A percentile compares a stretch with the other conserved stretches of the same genome.
These are phyloP conservation scores for Atta texana DNA, from an alignment of 1,140 invertebrate species.

Conservation along the genomic window DNA sequence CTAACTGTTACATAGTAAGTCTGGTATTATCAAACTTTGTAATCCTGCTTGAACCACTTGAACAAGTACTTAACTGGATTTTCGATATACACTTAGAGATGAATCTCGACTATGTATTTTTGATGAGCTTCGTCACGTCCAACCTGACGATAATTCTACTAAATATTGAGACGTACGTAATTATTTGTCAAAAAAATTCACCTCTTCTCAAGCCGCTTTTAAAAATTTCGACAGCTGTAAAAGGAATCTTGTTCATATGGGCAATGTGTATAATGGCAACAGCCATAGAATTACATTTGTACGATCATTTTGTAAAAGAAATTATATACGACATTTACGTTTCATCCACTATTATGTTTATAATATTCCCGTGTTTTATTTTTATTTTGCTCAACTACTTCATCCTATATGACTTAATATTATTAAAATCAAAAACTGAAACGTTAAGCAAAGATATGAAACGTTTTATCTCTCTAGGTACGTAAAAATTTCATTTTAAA, in stretches of 20 bases:
- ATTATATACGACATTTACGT: slow-evolving; percentile 76
- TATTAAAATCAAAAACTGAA: slow-evolving; percentile 61
- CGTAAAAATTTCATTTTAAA: slow-evolving; percentile 40
- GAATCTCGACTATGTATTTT: slow-evolving; percentile 78
- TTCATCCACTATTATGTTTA: slow-evolving; percentile 77
- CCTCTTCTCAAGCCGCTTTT: slow-evolving; percentile 51
- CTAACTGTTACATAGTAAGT: slow-evolving; percentile 78
- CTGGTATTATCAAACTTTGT: slow-evolving; percentile 77
- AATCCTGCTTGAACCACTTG: slow-evolving; percentile 76
- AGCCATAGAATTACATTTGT: slow-evolving; percentile 78
- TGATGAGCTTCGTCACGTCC: slow-evolving; percentile 78
- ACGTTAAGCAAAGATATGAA: slow-evolving; percentile 61
- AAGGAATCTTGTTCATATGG: slow-evolving; percentile 78
- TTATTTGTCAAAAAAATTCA: slow-evolving; percentile 56
- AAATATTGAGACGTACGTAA: slow-evolving; percentile 76
- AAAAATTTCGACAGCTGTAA: slow-evolving; percentile 65
- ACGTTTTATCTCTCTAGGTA: slow-evolving; percentile 74
- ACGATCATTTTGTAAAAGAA: slow-evolving; percentile 71
- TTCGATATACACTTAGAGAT: slow-evolving; percentile 72
- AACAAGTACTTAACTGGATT: slow-evolving; percentile 72
- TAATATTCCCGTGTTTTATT: slow-evolving; percentile 67
- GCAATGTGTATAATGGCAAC: slow-evolving; percentile 68
- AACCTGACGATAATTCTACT: slow-evolving; percentile 78
- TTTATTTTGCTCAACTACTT: slow-evolving; percentile 69
- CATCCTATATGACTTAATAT: slow-evolving; percentile 70